Evolutionary conservation across 2,888 invertebrate species (phyloP).

Genomic region (Chamaedrilus cognettii): DNA sequence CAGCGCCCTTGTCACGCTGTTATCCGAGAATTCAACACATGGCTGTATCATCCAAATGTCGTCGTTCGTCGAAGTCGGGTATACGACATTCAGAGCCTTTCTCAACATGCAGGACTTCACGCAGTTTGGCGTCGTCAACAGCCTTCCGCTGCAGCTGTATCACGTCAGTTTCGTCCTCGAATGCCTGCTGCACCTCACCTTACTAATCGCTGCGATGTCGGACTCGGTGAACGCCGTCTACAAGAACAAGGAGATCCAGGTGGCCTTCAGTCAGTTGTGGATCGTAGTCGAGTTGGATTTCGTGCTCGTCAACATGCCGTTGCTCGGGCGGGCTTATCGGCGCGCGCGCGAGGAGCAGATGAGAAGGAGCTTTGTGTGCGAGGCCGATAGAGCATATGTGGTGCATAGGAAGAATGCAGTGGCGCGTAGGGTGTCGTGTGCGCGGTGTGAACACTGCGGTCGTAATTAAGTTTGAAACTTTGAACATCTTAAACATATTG

Average conservation of each 20-base stretch:
- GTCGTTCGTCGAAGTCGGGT: background rate
- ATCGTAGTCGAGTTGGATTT: background rate
- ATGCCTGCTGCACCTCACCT: background rate
- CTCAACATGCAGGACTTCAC: background rate
- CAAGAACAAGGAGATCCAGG: background rate
- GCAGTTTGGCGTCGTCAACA: background rate
- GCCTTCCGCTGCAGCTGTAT: background rate
- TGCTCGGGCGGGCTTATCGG: background rate
- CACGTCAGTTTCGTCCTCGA: background rate
- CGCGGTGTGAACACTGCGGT: background rate
- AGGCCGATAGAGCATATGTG: background rate
- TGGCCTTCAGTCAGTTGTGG: background rate
- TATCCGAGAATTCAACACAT: background rate
- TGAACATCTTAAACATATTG: no score
- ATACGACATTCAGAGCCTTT: background rate
- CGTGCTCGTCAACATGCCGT: background rate
- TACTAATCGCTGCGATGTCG: background rate
- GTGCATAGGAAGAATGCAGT: background rate
- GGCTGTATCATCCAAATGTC: background rate
- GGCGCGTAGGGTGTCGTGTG: no score
- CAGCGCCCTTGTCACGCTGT: background rate
- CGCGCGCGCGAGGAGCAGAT: background rate
- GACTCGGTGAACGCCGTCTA: background rate
- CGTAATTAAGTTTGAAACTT: background rate
- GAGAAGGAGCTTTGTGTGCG: background rate